Evolutionary conservation across 2,113 vertebrate species (phyloP).

Genomic region (Antennarius striatus): DNA sequence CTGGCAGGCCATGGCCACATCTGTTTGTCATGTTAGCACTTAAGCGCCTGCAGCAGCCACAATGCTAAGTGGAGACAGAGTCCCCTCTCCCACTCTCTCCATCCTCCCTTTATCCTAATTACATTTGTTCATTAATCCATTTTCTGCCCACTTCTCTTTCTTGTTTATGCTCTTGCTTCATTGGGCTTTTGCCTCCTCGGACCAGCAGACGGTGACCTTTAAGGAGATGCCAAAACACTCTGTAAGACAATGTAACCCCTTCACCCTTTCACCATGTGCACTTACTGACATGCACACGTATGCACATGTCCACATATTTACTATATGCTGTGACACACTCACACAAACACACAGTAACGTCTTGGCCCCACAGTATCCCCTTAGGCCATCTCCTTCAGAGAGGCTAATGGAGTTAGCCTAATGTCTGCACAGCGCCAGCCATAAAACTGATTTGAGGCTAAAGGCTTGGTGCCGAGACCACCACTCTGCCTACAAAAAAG

Average conservation of each 20-base stretch:
- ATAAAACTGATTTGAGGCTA: slow-evolving; percentile 83
- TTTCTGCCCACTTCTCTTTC: slow-evolving; percentile 78
- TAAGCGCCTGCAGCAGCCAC: slow-evolving; percentile 75
- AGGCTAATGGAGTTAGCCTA: slow-evolving; percentile 81
- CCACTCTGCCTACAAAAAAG: slow-evolving; percentile 74
- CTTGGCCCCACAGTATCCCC: slow-evolving; percentile 73
- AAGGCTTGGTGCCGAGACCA: slow-evolving; percentile 78
- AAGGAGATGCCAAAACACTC: slow-evolving; percentile 77
- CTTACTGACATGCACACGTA: slow-evolving; percentile 9
- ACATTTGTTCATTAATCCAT: slow-evolving; percentile 82
- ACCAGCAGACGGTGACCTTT: slow-evolving; percentile 79
- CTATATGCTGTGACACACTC: neutral
- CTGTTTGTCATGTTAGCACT: slow-evolving; percentile 82
- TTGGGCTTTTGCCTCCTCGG: slow-evolving; percentile 67
- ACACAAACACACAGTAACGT: slow-evolving; percentile 34
- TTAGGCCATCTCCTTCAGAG: slow-evolving; percentile 72
- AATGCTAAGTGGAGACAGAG: slow-evolving; percentile 76
- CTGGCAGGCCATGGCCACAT: slow-evolving; percentile 71
- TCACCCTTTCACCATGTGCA: slow-evolving; percentile 54
- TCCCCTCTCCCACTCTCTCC: slow-evolving; percentile 72
- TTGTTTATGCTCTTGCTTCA: slow-evolving; percentile 77
- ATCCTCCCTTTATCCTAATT: slow-evolving; percentile 76
- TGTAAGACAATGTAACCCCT: slow-evolving; percentile 71
- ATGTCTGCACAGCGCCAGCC: slow-evolving; percentile 79
- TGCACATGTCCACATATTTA: neutral